Conservation (phyloP, 2,797 vertebrate species). For the Acipenser transmontanus region DNA sequence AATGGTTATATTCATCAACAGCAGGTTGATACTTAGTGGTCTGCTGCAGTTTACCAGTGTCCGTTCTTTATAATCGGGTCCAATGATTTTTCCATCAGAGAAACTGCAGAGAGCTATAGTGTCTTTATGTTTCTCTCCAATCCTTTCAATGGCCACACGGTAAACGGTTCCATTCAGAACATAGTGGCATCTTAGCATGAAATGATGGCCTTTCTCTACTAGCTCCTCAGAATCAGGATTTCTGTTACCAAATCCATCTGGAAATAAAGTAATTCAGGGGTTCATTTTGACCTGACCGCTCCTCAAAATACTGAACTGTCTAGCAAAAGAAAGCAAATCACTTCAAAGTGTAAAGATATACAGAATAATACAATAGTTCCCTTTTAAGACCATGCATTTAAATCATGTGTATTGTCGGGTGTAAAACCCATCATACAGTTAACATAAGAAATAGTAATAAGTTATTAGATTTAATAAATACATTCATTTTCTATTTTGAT, state of each 20-base stretch:
- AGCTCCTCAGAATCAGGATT: conserved; percentile 18
- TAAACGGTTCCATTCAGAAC: conserved; percentile 32
- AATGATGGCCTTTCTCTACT: conserved; percentile 39
- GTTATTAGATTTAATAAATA: too few relatives aligned
- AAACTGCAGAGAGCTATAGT: conserved; percentile 48
- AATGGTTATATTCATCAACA: conserved; percentile 35
- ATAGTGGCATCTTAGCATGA: conserved; percentile 52
- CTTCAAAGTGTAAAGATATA: too few relatives aligned
- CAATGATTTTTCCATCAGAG: conserved; percentile 36
- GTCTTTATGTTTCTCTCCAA: conserved; percentile 34
- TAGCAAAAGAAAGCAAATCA: too few relatives aligned
- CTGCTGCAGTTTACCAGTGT: conserved; percentile 44
- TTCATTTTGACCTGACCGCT: too few relatives aligned
- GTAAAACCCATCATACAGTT: too few relatives aligned
- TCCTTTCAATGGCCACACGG: conserved; percentile 53
- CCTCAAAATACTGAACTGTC: too few relatives aligned
- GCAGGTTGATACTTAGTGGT: conserved; percentile 34
- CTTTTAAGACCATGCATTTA: too few relatives aligned
- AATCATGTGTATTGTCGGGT: too few relatives aligned
- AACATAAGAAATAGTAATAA: too few relatives aligned
- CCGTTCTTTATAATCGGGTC: conserved; percentile 48
- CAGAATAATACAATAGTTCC: too few relatives aligned
- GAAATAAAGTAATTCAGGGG: not conserved
- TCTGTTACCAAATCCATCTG: conserved; percentile 45
- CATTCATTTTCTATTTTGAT: too few relatives aligned